Base-by-base conservation (phyloP, 2,888 invertebrate species). In the Cephalotes varians region DNA sequence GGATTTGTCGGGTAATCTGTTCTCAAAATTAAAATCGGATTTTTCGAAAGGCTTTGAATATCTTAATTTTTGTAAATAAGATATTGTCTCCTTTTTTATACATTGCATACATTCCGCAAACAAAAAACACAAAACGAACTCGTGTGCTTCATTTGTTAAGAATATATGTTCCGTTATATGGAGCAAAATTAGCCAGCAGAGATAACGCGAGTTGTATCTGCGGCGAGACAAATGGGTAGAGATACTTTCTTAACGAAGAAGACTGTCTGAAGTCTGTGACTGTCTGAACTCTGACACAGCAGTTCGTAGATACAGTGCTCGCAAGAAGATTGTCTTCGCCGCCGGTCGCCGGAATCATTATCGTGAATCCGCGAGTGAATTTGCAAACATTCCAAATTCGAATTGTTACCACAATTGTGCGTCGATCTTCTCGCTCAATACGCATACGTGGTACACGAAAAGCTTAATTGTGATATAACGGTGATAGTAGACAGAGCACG, bases 161-260 rank as follows among this genome's bases (percentile, higher is more conserved):
- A 56, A 71, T 54, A 6, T 40, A 37, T 28, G 40, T 67, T 67
- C 67, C 40, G 40, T 25, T 56, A 71, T 31, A 12, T 44, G 18
- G 12, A 77, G 56, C 18, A 21, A 77, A 79, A 79, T 79, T 79
- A 21, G 44, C 40, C 12, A 18, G 40, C 40, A 9, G 28, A 54
- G 77, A 79, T 79, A 79, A 79, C 18, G 12, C 49, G 56, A 31
- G 28, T 71, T 44, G 34, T 77, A 77, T 77, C 77, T 69, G 25
- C 49, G 25, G 65, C 37, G 34, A 12, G 18, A n/a, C 58, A 15
- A 44, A 21, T n/a, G 40, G 15, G 7, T 4, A 40, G 21, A 79
- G 34, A 79, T 56, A 21, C 44, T 40, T 56, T 77, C 40, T 79
- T 34, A 40, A 12, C 44, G 44, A 18, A 56, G 18, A 65, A 44